Base-by-base conservation (phyloP, 2,888 invertebrate species). In the Folsomia manolachei region DNA sequence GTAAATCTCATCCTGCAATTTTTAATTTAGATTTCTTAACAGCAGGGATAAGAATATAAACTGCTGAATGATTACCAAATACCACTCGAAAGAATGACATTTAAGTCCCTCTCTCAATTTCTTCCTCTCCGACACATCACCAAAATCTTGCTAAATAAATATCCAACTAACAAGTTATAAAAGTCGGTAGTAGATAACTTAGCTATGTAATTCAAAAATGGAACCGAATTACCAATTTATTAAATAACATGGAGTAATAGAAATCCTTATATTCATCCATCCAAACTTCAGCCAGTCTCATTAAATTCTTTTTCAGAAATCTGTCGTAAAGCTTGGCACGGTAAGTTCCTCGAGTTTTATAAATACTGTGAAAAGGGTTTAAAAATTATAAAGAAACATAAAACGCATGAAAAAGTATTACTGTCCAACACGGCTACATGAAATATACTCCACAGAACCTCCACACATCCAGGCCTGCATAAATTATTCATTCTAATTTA, bases 231-330 rank as follows among this genome's bases (percentile, higher is more conserved):
- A 52, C 65, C 52, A 66, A 52, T 2, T 52, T n/a, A n/a, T 66
- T 23, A 7, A 21, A 27, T 2, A 23, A 21, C 11, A 18, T 52
- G 19, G 23, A 51, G 24, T 66, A 39, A 24, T 23, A 66, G 23
- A 51, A 71, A 18, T 71, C 27, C n/a, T 64, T 65, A 21, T 71
- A 71, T n/a, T 71, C 71, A 25, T 71, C 71, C 66, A 71, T 66
- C 71, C 71, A 71, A 0, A 71, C 66, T 24, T 65, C 39, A 21
- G 71, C 65, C 18, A 71, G 25, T 61, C 71, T 19, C 26, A 71
- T 52, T 7, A 71, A 23, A 66, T 71, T 71, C 24, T 60, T 52
- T 24, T 66, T 65, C n/a, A 71, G 25, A 51, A 56, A 71, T 14
- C 26, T 19, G 23, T 39, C 61, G 1, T 11, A n/a, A 18, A 71